phyloP scores from a whole-genome alignment of 2,888 invertebrate species.

The Cantharis nigra region DNA sequence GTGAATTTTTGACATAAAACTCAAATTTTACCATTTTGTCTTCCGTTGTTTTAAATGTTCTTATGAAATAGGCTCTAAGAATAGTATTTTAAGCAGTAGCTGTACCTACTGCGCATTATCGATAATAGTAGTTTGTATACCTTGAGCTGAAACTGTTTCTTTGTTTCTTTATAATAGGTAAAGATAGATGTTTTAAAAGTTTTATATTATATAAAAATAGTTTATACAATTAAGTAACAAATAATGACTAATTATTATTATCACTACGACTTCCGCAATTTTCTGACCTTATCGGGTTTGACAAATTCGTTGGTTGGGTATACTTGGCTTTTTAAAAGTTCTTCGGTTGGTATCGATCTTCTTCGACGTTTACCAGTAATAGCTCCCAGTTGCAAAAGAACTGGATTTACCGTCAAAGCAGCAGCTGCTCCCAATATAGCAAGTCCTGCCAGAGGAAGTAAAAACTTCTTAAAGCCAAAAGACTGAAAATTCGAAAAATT shows the following conservation, averaged over 20 bases:
- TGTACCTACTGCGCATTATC: no score
- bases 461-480: slow-evolving; percentile 63
- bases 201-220: neutral
- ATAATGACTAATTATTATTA: neutral
- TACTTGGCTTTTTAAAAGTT: neutral
- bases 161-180: neutral
- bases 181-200: neutral
- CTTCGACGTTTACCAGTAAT: slow-evolving; percentile 67
- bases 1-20: no score
- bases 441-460: slow-evolving; percentile 77
- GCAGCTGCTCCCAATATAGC: slow-evolving; percentile 78
- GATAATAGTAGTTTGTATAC: no score
- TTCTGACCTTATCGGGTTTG: slow-evolving; percentile 3
- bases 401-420: slow-evolving; percentile 78
- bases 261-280: neutral
- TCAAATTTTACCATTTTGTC: no score
- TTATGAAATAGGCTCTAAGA: no score
- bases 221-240: neutral
- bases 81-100: no score
- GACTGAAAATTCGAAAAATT: slow-evolving; percentile 55
- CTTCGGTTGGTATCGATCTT: slow-evolving; percentile 2
- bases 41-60: no score
- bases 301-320: slow-evolving; percentile 17
- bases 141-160: neutral
- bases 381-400: slow-evolving; percentile 77